phyloP scores from a whole-genome alignment of 2,888 invertebrate species.

The Brachylomia viminalis region DNA sequence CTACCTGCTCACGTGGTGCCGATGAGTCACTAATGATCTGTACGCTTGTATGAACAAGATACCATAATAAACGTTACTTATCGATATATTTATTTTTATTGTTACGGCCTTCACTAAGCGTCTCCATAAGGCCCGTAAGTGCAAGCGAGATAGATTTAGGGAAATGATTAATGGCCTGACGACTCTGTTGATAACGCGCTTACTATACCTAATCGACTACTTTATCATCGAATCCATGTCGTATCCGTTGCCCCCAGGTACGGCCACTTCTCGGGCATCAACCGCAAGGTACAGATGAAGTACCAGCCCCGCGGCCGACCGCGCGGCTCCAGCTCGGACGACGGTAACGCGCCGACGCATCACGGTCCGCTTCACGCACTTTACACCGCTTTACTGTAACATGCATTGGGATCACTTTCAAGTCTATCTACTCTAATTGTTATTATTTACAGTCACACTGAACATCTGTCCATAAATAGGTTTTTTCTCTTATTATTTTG shows the following conservation, averaged over 20 bases:
- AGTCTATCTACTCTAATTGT: not conserved
- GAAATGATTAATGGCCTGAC: too few relatives aligned
- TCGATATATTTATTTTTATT: too few relatives aligned
- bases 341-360: conserved; percentile 92
- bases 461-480: not conserved
- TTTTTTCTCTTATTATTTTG: not conserved
- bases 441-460: not conserved
- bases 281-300: conserved; percentile 99
- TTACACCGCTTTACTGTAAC: conserved; percentile 48
- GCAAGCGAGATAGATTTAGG: too few relatives aligned
- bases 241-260: conserved; percentile 92
- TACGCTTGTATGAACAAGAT: too few relatives aligned
- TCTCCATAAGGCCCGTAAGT: too few relatives aligned
- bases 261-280: conserved; percentile 99
- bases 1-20: too few relatives aligned
- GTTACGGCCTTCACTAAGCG: too few relatives aligned
- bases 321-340: conserved; percentile 97
- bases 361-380: conserved; percentile 75
- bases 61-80: too few relatives aligned
- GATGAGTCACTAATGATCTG: too few relatives aligned
- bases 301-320: conserved; percentile 99
- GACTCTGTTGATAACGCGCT: too few relatives aligned
- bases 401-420: conserved; percentile 47
- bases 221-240: not conserved
- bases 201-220: too few relatives aligned